A percentile compares a stretch with the other conserved stretches of the same genome.
phyloP scores from a whole-genome alignment of 1,140 invertebrate species.

The Polypedilum pembai region DNA sequence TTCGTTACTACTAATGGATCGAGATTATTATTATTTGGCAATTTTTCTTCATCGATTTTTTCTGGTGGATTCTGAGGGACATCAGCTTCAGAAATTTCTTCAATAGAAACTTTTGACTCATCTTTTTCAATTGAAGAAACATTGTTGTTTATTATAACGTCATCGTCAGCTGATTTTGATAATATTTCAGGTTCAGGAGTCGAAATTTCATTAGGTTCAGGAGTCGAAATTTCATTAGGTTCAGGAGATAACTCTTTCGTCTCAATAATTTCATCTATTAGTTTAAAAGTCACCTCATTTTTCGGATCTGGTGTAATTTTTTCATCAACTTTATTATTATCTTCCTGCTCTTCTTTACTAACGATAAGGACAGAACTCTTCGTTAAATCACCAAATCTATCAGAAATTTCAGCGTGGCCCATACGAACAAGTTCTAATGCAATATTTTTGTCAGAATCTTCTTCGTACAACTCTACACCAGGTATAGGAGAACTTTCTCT shows the following conservation, averaged over 20 bases:
- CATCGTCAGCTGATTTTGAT: not conserved
- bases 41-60: not conserved
- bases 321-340: not conserved
- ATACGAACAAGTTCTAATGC: not conserved
- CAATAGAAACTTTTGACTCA: not conserved
- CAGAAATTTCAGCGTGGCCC: conserved; percentile 19
- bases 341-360: not conserved
- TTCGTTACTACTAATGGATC: not conserved
- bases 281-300: not conserved
- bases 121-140: not conserved
- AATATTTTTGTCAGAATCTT: conserved; percentile 29
- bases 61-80: not conserved
- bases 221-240: not conserved
- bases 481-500: conserved; percentile 54
- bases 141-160: no score
- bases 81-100: not conserved
- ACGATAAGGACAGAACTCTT: not conserved
- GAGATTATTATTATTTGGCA: not conserved
- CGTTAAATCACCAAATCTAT: not conserved
- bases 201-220: not conserved
- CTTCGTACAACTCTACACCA: conserved; percentile 55
- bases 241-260: not conserved
- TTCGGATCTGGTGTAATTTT: not conserved
- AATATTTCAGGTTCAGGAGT: not conserved
- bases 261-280: not conserved